Conservation (phyloP, 2,888 invertebrate species). For the Lutraria lutraria region DNA sequence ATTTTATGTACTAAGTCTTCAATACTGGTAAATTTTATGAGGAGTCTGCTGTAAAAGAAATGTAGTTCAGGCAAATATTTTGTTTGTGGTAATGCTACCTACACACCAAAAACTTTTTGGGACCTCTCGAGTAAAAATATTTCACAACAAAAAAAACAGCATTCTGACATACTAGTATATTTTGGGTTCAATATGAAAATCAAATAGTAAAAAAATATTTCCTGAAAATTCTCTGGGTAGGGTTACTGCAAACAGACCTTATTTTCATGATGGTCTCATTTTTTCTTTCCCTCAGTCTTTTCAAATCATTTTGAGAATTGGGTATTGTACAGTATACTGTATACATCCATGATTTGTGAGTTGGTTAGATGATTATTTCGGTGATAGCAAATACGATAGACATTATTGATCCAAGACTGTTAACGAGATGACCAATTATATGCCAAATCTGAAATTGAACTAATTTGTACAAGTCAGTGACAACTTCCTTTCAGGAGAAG, state of each 20-base stretch:
- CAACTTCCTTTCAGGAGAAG: constrained; percentile 9
- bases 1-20: neutral
- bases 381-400: constrained; percentile 14
- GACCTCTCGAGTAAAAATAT: too few species aligned
- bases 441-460: constrained; percentile 41
- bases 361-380: neutral
- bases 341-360: neutral
- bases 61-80: too few species aligned
- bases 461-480: constrained; percentile 24
- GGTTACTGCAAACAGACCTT: too few species aligned
- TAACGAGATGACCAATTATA: constrained; percentile 40
- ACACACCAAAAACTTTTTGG: too few species aligned
- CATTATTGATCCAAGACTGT: constrained; percentile 22
- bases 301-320: neutral
- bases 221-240: too few species aligned
- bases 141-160: too few species aligned
- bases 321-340: neutral
- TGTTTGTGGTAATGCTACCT: too few species aligned
- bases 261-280: too few species aligned
- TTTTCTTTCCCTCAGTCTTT: neutral
- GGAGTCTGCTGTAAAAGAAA: neutral
- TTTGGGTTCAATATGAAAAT: too few species aligned
- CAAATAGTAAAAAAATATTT: too few species aligned
- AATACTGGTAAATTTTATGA: neutral
- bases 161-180: too few species aligned